A percentile compares a stretch with the other conserved stretches of the same genome.
Evolutionary conservation across 2,797 vertebrate genomes (phyloP).

Genomic region (Parotocinclus haroldoi): DNA sequence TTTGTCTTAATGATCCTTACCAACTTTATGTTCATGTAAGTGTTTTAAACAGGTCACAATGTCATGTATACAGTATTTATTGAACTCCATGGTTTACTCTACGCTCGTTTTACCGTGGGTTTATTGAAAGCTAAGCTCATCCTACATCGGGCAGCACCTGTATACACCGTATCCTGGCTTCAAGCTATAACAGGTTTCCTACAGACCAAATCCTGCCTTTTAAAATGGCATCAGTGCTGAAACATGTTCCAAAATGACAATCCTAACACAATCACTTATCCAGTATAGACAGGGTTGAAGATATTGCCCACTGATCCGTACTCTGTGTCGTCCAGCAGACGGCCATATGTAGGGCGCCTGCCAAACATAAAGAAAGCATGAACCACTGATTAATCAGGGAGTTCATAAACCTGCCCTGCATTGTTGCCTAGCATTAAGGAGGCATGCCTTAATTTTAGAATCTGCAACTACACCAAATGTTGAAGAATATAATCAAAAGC

Average conservation of each 20-base stretch:
- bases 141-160: too few species aligned
- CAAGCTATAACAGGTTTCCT: too few species aligned
- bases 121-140: too few species aligned
- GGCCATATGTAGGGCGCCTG: slow-evolving; percentile 79
- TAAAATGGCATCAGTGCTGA: background rate
- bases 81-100: too few species aligned
- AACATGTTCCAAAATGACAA: background rate
- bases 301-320: slow-evolving; percentile 77
- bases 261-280: slow-evolving; percentile 11
- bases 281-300: slow-evolving; percentile 85
- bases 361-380: slow-evolving; percentile 14
- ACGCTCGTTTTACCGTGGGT: too few species aligned
- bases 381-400: slow-evolving; percentile 11
- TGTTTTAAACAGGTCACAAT: too few species aligned
- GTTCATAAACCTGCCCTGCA: background rate
- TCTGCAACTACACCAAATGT: background rate
- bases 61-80: too few species aligned
- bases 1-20: too few species aligned
- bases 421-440: background rate
- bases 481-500: too few species aligned
- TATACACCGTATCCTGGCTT: too few species aligned
- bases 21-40: too few species aligned
- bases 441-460: background rate
- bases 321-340: slow-evolving; percentile 76
- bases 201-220: background rate